A percentile compares a stretch with the other conserved stretches of the same genome.
These are phyloP conservation scores for Tetanocera ferruginea DNA, from an alignment of 2,888 invertebrate species.

Conservation along the genomic window DNA sequence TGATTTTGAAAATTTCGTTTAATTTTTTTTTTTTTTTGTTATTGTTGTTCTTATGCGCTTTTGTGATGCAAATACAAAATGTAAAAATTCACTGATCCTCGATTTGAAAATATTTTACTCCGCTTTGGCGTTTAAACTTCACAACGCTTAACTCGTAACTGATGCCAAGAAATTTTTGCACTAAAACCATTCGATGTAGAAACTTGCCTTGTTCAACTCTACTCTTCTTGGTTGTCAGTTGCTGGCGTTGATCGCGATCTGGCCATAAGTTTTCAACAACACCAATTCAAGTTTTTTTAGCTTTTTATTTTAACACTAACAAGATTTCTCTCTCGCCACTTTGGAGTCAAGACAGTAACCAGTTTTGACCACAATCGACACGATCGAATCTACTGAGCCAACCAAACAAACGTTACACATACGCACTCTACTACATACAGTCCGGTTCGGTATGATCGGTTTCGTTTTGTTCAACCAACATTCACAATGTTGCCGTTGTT, in stretches of 20 bases:
- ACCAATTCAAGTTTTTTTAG: not conserved
- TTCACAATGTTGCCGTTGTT: not conserved
- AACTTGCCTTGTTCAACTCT: conserved; percentile 19
- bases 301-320: not conserved
- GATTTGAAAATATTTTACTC: not conserved
- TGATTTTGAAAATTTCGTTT: conserved; percentile 37
- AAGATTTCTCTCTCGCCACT: conserved; percentile 18
- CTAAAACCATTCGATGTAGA: conserved; percentile 21
- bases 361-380: conserved; percentile 18
- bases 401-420: conserved; percentile 3
- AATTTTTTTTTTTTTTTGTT: conserved; percentile 34
- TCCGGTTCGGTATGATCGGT: not conserved
- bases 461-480: not conserved
- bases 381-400: not conserved
- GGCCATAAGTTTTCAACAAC: conserved; percentile 16
- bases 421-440: not conserved
- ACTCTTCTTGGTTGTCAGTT: not conserved
- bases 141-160: conserved; percentile 49
- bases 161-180: conserved; percentile 38
- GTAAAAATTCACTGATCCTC: too few relatives aligned
- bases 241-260: not conserved
- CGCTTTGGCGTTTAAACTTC: conserved; percentile 45
- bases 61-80: not conserved
- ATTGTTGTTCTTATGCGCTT: not conserved
- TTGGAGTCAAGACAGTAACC: not conserved